Percentiles rank a stretch among this genome's conserved stretches.
Evolutionary conservation across 92 coral and sea anemone species (phyloP).

Genomic region (Micromussa lordhowensis): DNA sequence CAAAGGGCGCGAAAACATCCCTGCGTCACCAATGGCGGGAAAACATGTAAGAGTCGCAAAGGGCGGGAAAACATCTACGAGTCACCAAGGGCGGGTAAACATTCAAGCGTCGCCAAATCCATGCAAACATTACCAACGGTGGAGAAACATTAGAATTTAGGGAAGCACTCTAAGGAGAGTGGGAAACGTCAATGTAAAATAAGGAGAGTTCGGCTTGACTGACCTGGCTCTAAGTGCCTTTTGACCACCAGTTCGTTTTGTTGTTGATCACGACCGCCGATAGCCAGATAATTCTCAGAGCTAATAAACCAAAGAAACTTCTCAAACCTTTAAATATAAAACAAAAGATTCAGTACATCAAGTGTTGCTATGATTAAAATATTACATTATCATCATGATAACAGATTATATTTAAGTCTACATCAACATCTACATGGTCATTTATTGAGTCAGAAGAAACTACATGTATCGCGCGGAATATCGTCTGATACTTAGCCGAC

Average conservation of each 20-base stretch:
- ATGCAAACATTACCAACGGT: too few relatives aligned
- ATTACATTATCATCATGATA: too few relatives aligned
- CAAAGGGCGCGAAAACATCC: neutral
- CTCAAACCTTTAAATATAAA: constrained; percentile 81
- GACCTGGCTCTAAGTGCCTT: constrained; percentile 89
- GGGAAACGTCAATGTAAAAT: too few relatives aligned
- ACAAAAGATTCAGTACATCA: neutral
- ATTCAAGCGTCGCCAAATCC: too few relatives aligned
- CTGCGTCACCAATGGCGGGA: neutral
- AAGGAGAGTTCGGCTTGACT: neutral
- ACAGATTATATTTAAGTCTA: too few relatives aligned
- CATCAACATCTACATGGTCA: too few relatives aligned
- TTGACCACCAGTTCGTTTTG: constrained; percentile 97
- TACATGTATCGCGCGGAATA: too few relatives aligned
- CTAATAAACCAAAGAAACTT: constrained; percentile 95
- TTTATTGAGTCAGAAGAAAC: too few relatives aligned
- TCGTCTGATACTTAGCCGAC: too few relatives aligned
- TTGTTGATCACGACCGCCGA: constrained; percentile 98
- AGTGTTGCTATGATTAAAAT: too few relatives aligned
- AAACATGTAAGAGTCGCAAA: neutral
- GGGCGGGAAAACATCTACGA: neutral
- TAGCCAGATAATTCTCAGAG: constrained; percentile 91
- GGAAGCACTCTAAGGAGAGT: too few relatives aligned
- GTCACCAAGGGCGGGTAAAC: neutral
- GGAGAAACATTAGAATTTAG: too few relatives aligned